These are phyloP conservation scores for Acanthisitta chloris DNA, from an alignment of 2,113 vertebrate genomes.

Conservation along the genomic window DNA sequence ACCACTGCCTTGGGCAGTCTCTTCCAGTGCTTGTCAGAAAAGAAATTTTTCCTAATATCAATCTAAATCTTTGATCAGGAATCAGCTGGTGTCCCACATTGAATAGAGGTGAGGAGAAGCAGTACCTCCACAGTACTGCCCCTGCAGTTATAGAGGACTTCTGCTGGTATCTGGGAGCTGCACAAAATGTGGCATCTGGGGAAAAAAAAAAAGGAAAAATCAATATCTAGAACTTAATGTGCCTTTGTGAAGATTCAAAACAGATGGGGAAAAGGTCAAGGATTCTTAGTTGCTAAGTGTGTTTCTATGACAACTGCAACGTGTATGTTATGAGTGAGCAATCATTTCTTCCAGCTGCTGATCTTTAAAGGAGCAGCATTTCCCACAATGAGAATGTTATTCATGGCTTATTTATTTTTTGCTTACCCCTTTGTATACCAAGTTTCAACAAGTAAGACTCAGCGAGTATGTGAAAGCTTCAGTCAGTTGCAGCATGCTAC, in stretches of 20 bases:
- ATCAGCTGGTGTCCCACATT: not conserved
- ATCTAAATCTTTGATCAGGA: not conserved
- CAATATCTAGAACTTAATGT: conserved; percentile 71
- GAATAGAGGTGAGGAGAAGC: not conserved
- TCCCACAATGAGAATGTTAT: not conserved
- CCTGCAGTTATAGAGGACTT: not conserved
- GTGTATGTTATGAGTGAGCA: conserved; percentile 65
- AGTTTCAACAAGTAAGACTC: not conserved
- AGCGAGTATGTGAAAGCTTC: rapidly evolving
- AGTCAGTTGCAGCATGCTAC: rapidly evolving
- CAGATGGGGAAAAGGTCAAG: conserved; percentile 80
- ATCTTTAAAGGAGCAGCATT: conserved; percentile 64
- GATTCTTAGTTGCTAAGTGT: conserved; percentile 77
- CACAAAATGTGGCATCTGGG: not conserved
- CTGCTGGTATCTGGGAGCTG: not conserved
- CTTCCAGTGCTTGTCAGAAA: not conserved
- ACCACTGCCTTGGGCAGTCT: not conserved
- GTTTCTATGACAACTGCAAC: conserved; percentile 76
- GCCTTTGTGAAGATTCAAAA: conserved; percentile 74
- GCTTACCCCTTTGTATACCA: conserved; percentile 7
- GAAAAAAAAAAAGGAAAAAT: not conserved
- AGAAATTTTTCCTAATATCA: not conserved
- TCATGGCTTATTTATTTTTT: conserved; percentile 25
- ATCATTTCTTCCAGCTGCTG: conserved; percentile 70
- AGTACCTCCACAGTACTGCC: too few relatives aligned